phyloP scores from a whole-genome alignment of 2,113 vertebrate genomes.

The Erythrocebus patas region DNA sequence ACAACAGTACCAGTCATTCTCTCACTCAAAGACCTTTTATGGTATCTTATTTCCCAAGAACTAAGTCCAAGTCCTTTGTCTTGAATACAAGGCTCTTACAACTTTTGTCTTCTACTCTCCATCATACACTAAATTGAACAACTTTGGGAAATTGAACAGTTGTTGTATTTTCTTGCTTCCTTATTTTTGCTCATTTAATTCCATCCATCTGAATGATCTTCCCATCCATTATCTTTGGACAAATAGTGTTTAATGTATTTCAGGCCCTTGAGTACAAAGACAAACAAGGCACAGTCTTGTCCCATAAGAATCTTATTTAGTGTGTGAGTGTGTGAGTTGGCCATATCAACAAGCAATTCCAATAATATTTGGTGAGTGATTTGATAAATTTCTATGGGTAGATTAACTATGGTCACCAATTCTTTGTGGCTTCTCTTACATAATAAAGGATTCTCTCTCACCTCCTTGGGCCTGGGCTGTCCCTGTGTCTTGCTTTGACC shows the following conservation, averaged over 20 bases:
- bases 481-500: neutral
- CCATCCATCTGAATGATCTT: neutral
- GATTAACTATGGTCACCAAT: neutral
- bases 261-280: neutral
- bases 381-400: neutral
- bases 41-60: neutral
- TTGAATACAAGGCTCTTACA: neutral
- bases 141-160: neutral
- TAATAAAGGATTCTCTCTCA: neutral
- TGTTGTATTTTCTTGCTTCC: neutral
- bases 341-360: neutral
- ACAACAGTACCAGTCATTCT: neutral
- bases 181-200: neutral
- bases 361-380: neutral
- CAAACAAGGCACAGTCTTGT: neutral
- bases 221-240: neutral
- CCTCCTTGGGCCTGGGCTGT: neutral
- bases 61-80: neutral
- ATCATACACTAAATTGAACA: neutral
- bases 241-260: neutral
- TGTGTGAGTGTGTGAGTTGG: neutral
- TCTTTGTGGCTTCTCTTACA: neutral
- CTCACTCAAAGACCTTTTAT: neutral
- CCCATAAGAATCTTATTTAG: neutral
- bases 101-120: neutral